phyloP scores from a whole-genome alignment of 2,888 invertebrate species.

The Calameuta pallipes region DNA sequence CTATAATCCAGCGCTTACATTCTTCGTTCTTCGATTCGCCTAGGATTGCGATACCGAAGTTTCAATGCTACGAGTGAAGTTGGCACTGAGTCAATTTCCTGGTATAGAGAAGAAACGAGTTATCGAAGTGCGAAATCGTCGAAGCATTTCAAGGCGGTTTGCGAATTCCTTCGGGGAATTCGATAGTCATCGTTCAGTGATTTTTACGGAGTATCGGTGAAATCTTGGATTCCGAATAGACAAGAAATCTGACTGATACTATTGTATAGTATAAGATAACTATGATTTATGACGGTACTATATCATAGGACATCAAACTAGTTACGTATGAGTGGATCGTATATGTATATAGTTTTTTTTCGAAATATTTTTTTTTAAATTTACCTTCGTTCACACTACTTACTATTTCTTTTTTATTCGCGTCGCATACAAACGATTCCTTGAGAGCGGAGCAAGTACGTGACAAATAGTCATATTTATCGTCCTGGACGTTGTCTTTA shows the following conservation, averaged over 20 bases:
- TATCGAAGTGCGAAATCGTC: neutral
- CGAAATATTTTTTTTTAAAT: neutral
- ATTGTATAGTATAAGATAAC: neutral
- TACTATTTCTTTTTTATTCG: neutral
- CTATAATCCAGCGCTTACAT: slow-evolving; percentile 40
- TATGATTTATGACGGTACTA: neutral
- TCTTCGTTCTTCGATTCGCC: slow-evolving; percentile 10
- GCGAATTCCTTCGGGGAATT: neutral
- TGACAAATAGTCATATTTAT: no score
- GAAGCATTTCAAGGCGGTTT: neutral
- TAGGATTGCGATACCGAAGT: neutral
- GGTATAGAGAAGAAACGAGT: neutral
- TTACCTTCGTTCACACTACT: neutral
- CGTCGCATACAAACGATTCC: neutral
- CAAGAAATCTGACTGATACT: neutral
- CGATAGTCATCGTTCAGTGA: neutral
- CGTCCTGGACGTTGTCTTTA: no score
- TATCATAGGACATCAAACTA: neutral
- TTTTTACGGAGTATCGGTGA: neutral
- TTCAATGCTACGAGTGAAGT: neutral
- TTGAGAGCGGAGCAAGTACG: neutral
- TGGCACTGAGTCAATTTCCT: neutral
- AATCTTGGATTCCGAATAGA: neutral
- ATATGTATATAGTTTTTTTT: neutral
- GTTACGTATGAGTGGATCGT: neutral